These are phyloP conservation scores for Siniperca undulata DNA, from an alignment of 2,797 vertebrate species.

Conservation along the genomic window DNA sequence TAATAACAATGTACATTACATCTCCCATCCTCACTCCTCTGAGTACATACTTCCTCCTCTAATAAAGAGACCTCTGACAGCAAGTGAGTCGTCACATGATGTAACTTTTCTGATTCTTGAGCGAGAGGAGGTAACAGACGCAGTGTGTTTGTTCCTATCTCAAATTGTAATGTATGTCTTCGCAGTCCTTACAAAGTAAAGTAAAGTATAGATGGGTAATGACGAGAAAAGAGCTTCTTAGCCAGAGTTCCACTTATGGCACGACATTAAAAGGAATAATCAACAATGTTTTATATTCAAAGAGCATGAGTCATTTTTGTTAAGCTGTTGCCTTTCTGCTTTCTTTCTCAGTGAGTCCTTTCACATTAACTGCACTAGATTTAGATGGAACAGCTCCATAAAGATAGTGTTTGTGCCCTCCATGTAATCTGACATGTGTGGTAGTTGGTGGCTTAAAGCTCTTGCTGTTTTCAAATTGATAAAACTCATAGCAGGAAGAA, in stretches of 20 bases:
- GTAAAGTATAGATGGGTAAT: neutral
- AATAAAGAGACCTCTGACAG: constrained; percentile 28
- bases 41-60: neutral
- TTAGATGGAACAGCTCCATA: neutral
- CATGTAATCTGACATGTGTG: constrained; percentile 1
- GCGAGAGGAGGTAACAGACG: no score
- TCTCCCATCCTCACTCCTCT: neutral
- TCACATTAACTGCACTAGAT: neutral
- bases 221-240: constrained; percentile 4
- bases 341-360: constrained; percentile 16
- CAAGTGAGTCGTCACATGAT: neutral
- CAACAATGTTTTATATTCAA: neutral
- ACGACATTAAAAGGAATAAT: neutral
- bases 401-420: constrained; percentile 3
- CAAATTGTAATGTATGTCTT: neutral
- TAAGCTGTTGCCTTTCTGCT: neutral
- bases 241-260: neutral
- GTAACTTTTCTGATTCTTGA: constrained; percentile 6
- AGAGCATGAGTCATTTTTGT: neutral
- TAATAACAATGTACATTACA: neutral
- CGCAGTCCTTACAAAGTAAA: neutral
- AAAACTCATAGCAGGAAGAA: constrained; percentile 41
- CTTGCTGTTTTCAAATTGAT: constrained; percentile 31
- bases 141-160: neutral
- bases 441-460: constrained; percentile 8